phyloP scores from a whole-genome alignment of 2,797 vertebrate genomes.

The Hyperoplus immaculatus region DNA sequence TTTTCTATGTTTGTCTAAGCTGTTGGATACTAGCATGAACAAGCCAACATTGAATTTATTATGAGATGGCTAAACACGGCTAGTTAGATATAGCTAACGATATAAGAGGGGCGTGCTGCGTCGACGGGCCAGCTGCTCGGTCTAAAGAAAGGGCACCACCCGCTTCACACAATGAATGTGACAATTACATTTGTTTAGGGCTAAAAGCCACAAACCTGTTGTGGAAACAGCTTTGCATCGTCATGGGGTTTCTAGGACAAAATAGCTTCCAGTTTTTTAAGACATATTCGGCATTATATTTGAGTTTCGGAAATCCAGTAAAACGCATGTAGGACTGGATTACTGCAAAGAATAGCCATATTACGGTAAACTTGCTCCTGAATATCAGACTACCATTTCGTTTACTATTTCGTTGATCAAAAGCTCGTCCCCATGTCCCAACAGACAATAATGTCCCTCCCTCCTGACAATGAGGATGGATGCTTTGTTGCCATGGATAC shows the following conservation, averaged over 20 bases:
- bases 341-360: not conserved
- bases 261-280: not conserved
- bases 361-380: slow-evolving; percentile 5
- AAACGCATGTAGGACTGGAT: not conserved
- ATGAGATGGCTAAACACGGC: slow-evolving; percentile 46
- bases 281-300: not conserved
- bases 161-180: slow-evolving; percentile 42
- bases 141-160: slow-evolving; percentile 46
- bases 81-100: slow-evolving; percentile 45
- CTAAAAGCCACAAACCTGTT: not conserved
- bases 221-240: slow-evolving; percentile 34
- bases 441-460: slow-evolving; percentile 91
- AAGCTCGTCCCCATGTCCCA: slow-evolving; percentile 48
- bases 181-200: not conserved
- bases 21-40: slow-evolving; percentile 49
- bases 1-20: not conserved
- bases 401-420: not conserved
- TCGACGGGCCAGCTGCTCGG: slow-evolving; percentile 41
- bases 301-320: slow-evolving; percentile 1
- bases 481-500: slow-evolving; percentile 95
- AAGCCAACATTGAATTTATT: slow-evolving; percentile 31
- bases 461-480: slow-evolving; percentile 93
- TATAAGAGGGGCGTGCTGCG: slow-evolving; percentile 15
- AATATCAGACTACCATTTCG: not conserved
- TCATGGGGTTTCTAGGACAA: slow-evolving; percentile 13